A percentile compares a stretch with the other conserved stretches of the same genome.
These are phyloP conservation scores for Miichthys miiuy DNA, from an alignment of 2,797 vertebrate genomes.

Conservation along the genomic window DNA sequence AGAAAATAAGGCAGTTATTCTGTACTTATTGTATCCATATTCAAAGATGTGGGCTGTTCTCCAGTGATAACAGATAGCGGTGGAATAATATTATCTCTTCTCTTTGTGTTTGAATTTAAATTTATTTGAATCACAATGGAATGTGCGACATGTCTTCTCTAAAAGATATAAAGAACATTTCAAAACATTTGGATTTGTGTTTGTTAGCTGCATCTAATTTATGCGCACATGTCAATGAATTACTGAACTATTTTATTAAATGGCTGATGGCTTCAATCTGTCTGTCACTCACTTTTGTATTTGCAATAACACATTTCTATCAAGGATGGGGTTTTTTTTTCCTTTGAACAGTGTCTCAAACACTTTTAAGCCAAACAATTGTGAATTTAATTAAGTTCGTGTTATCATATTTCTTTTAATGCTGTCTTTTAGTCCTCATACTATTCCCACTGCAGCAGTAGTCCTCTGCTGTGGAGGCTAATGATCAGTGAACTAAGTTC, in stretches of 20 bases:
- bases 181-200: slow-evolving; percentile 53
- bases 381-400: slow-evolving; percentile 65
- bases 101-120: slow-evolving; percentile 61
- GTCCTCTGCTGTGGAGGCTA: slow-evolving; percentile 6
- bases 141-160: slow-evolving; percentile 36
- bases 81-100: slow-evolving; percentile 65
- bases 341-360: slow-evolving; percentile 18
- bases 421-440: slow-evolving; percentile 38
- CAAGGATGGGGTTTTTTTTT: slow-evolving; percentile 22
- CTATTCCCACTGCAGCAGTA: slow-evolving; percentile 23
- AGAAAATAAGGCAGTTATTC: slow-evolving; percentile 67
- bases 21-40: slow-evolving; percentile 66
- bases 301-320: slow-evolving; percentile 43
- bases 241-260: slow-evolving; percentile 37
- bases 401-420: slow-evolving; percentile 59
- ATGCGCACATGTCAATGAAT: slow-evolving; percentile 42
- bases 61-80: slow-evolving; percentile 74
- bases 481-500: slow-evolving; percentile 31
- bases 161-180: slow-evolving; percentile 58
- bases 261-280: slow-evolving; percentile 30
- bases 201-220: slow-evolving; percentile 49
- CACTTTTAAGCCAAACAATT: slow-evolving; percentile 49
- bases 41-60: slow-evolving; percentile 75
- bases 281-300: slow-evolving; percentile 58
- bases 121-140: slow-evolving; percentile 74